A percentile compares a stretch with the other conserved stretches of the same genome.
These are phyloP conservation scores for Dermatemys mawii DNA, from an alignment of 2,113 vertebrate genomes.

Conservation along the genomic window DNA sequence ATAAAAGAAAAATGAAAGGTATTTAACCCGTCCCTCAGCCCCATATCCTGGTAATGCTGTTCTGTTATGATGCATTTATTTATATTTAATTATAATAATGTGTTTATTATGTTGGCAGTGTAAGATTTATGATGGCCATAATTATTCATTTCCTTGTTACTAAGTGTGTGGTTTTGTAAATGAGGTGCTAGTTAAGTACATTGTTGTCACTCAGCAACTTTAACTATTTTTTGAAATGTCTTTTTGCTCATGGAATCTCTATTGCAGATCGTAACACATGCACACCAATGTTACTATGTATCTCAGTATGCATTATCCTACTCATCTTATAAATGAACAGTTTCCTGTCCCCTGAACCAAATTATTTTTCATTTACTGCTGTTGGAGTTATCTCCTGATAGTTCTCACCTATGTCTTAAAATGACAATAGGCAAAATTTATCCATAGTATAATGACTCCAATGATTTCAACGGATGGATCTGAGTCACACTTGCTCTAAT, in stretches of 20 bases:
- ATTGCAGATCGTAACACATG: fast-evolving
- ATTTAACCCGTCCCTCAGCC: not conserved
- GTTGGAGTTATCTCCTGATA: not conserved
- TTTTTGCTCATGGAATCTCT: not conserved
- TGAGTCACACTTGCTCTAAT: not conserved
- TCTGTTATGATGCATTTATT: not conserved
- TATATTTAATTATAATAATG: not conserved
- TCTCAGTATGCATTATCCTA: not conserved
- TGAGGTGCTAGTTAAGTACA: not conserved
- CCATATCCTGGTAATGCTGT: not conserved
- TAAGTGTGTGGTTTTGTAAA: not conserved
- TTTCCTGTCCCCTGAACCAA: not conserved
- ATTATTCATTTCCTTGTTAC: not conserved
- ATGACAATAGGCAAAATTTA: not conserved
- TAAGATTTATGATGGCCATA: not conserved
- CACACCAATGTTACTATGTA: not conserved
- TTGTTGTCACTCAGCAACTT: not conserved
- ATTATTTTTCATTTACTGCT: not conserved
- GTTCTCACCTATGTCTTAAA: not conserved
- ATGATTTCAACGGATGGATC: not conserved
- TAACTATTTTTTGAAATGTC: not conserved
- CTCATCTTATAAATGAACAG: not conserved
- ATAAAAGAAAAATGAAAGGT: not conserved
- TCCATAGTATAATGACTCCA: not conserved
- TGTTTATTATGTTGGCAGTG: not conserved